phyloP scores from a whole-genome alignment of 2,797 vertebrate species.

The Pogonophryne albipinna region DNA sequence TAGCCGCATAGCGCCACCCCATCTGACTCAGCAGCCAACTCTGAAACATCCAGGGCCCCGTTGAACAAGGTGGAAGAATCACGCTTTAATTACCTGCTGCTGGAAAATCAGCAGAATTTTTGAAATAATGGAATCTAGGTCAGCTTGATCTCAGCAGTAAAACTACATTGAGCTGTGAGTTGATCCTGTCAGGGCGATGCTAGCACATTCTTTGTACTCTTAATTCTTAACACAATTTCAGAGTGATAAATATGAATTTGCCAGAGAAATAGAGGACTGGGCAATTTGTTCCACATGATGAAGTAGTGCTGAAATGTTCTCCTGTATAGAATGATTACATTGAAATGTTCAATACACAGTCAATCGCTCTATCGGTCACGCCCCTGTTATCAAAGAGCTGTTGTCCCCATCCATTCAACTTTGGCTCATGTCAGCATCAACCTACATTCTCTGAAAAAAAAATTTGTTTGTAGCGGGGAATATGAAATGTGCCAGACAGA shows the following conservation, averaged over 20 bases:
- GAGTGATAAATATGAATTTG: constrained; percentile 62
- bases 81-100: constrained; percentile 66
- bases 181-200: constrained; percentile 44
- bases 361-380: constrained; percentile 48
- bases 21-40: constrained; percentile 80
- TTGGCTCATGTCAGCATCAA: constrained; percentile 62
- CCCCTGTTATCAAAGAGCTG: constrained; percentile 45
- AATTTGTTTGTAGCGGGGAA: constrained; percentile 68
- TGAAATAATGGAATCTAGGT: constrained; percentile 70
- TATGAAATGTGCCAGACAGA: constrained; percentile 70
- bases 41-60: constrained; percentile 50
- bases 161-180: constrained; percentile 35
- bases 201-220: constrained; percentile 48
- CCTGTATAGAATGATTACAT: constrained; percentile 44
- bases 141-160: constrained; percentile 51
- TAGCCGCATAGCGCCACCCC: constrained; percentile 64
- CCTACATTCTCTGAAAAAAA: constrained; percentile 52
- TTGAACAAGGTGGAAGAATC: constrained; percentile 64
- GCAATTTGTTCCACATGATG: constrained; percentile 61
- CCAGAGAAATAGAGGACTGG: constrained; percentile 32
- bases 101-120: constrained; percentile 70
- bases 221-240: constrained; percentile 55
- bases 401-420: constrained; percentile 67
- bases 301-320: constrained; percentile 57
- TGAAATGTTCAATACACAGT: constrained; percentile 49